These are phyloP conservation scores for Gerris buenoi DNA, from an alignment of 1,140 invertebrate species.

Conservation along the genomic window DNA sequence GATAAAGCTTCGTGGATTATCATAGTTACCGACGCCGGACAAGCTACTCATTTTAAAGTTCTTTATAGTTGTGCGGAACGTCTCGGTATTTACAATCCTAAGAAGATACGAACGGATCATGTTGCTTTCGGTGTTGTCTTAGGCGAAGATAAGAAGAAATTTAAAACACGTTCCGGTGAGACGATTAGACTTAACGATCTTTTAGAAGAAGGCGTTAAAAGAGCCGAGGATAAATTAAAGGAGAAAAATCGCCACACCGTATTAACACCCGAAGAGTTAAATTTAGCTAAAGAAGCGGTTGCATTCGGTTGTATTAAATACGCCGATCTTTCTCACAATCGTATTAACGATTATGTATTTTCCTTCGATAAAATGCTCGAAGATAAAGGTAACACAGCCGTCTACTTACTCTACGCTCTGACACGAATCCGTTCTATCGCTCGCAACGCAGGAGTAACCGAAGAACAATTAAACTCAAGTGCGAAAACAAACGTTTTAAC, in stretches of 20 bases:
- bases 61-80: slow-evolving; percentile 54
- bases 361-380: slow-evolving; percentile 99
- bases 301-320: slow-evolving; percentile 99
- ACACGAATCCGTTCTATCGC: slow-evolving; percentile 88
- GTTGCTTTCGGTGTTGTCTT: slow-evolving; percentile 93
- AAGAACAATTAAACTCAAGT: slow-evolving; percentile 39
- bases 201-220: slow-evolving; percentile 83
- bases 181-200: slow-evolving; percentile 79
- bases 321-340: slow-evolving; percentile 86
- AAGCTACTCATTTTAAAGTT: slow-evolving; percentile 70
- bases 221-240: slow-evolving; percentile 67
- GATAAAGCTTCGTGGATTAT: slow-evolving; percentile 83
- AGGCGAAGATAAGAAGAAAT: slow-evolving; percentile 98
- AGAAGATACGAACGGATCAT: slow-evolving; percentile 61
- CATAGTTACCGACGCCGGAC: slow-evolving; percentile 90
- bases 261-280: slow-evolving; percentile 67
- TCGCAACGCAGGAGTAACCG: slow-evolving; percentile 51
- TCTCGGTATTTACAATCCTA: slow-evolving; percentile 50
- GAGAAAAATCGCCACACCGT: slow-evolving; percentile 85
- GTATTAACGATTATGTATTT: slow-evolving; percentile 91
- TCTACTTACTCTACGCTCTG: slow-evolving; percentile 90
- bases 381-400: slow-evolving; percentile 96
- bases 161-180: slow-evolving; percentile 96
- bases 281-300: slow-evolving; percentile 70
- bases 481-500: slow-evolving; percentile 41